Evolutionary conservation across 2,888 invertebrate genomes (phyloP).

Genomic region (Drosophila pseudotakahashii): DNA sequence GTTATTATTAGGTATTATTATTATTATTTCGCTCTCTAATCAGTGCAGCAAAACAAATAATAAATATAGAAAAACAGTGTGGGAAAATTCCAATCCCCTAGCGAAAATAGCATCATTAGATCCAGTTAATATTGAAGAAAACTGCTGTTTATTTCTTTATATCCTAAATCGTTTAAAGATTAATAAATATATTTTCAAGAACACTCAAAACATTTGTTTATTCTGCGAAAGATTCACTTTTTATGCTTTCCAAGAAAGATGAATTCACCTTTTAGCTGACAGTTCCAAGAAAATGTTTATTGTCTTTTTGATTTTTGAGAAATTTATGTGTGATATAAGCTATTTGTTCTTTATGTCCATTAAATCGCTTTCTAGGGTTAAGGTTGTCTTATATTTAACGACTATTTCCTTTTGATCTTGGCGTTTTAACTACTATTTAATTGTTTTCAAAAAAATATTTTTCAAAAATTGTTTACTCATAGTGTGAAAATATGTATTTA

Average conservation of each 20-base stretch:
- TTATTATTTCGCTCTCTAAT: slow-evolving; percentile 10
- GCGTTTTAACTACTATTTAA: no score
- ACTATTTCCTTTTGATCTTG: no score
- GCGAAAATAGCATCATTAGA: slow-evolving; percentile 6
- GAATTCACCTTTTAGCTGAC: neutral
- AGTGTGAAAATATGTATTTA: neutral
- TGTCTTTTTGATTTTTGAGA: neutral
- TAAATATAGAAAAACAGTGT: neutral
- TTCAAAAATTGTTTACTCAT: no score
- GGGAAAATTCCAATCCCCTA: slow-evolving; percentile 4
- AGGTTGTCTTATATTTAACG: no score
- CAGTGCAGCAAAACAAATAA: slow-evolving; percentile 7
- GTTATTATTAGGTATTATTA: slow-evolving; percentile 10
- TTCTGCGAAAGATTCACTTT: neutral
- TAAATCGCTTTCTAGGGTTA: no score
- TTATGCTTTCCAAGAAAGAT: neutral
- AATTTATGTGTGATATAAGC: neutral
- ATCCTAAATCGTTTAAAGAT: neutral
- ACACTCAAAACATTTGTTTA: neutral
- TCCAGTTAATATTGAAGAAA: neutral
- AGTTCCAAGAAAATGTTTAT: neutral
- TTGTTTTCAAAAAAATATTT: no score
- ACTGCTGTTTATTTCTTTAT: neutral
- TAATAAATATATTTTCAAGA: neutral
- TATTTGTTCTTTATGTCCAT: no score